Percentiles rank a stretch among this genome's conserved stretches.
phyloP scores from a whole-genome alignment of 92 coral and sea anemone species.

The Paragorgia papillata region DNA sequence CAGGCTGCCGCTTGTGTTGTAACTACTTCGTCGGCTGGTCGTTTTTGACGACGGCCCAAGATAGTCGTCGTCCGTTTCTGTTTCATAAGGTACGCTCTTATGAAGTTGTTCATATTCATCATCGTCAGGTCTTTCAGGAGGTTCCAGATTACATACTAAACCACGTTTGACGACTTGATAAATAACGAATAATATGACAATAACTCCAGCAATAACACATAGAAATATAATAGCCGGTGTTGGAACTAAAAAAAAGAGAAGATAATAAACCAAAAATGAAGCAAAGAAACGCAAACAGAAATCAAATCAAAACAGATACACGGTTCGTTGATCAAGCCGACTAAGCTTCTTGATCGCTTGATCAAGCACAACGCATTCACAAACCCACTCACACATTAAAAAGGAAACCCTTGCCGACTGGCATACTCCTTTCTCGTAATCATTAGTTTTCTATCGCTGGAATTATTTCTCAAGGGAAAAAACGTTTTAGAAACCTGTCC shows the following conservation, averaged over 20 bases:
- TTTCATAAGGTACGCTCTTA: constrained; percentile 76
- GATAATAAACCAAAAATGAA: constrained; percentile 8
- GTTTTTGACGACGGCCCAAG: constrained; percentile 92
- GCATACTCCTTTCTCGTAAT: neutral
- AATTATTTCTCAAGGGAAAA: neutral
- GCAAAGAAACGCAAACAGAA: constrained; percentile 13
- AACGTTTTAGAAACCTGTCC: neutral
- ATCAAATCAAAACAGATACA: neutral
- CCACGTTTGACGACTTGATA: constrained; percentile 98
- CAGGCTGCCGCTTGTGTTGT: constrained; percentile 91
- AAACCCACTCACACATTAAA: neutral
- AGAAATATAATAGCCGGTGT: constrained; percentile 99
- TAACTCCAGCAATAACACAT: constrained; percentile 97
- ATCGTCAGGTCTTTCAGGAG: constrained; percentile 94
- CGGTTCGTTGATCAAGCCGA: neutral
- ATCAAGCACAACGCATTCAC: neutral
- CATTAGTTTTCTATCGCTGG: neutral
- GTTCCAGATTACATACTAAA: constrained; percentile 93
- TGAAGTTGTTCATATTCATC: constrained; percentile 93
- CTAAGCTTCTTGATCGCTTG: neutral
- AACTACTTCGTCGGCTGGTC: constrained; percentile 97
- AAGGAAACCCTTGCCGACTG: neutral
- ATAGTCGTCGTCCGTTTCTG: constrained; percentile 97
- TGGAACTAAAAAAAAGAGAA: constrained; percentile 80
- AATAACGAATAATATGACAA: constrained; percentile 79